phyloP scores from a whole-genome alignment of 2,797 vertebrate species.

The Trematomus bernacchii region DNA sequence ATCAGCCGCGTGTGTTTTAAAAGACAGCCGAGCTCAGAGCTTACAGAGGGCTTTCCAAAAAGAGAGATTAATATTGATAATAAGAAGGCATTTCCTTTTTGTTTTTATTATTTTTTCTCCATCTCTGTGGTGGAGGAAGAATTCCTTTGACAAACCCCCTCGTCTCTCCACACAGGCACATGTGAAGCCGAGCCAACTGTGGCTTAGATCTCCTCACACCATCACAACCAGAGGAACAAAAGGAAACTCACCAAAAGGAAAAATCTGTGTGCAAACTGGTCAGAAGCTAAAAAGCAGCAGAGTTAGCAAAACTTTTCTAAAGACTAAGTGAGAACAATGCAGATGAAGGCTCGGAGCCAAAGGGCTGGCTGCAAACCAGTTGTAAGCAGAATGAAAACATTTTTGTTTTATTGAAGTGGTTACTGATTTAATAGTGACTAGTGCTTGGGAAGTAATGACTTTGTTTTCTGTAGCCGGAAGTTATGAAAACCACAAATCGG shows the following conservation, averaged over 20 bases:
- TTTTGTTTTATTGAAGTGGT: slow-evolving; percentile 37
- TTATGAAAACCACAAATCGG: slow-evolving; percentile 3
- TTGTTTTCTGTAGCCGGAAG: slow-evolving; percentile 12
- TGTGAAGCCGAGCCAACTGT: slow-evolving; percentile 79
- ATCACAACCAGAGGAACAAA: slow-evolving; percentile 74
- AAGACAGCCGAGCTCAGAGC: slow-evolving; percentile 59
- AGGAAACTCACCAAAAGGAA: slow-evolving; percentile 50
- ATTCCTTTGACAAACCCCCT: slow-evolving; percentile 79
- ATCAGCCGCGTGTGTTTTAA: slow-evolving; percentile 66
- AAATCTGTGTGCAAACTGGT: slow-evolving; percentile 55
- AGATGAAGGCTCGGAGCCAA: slow-evolving; percentile 60
- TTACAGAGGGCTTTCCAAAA: slow-evolving; percentile 80
- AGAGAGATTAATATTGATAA: slow-evolving; percentile 81
- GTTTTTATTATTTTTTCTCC: slow-evolving; percentile 39
- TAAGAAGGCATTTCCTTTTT: slow-evolving; percentile 72
- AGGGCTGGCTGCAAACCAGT: slow-evolving; percentile 42
- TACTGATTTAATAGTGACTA: slow-evolving; percentile 34
- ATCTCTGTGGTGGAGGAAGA: slow-evolving; percentile 69
- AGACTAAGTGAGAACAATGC: slow-evolving; percentile 62
- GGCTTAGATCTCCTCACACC: slow-evolving; percentile 75
- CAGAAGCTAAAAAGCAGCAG: slow-evolving; percentile 65
- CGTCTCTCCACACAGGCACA: slow-evolving; percentile 68
- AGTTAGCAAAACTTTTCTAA: slow-evolving; percentile 68
- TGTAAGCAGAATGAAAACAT: slow-evolving; percentile 25
- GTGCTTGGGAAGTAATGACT: slow-evolving; percentile 18